Evolutionary conservation across 2,113 vertebrate species (phyloP).

Genomic region (Oryzias curvinotus): DNA sequence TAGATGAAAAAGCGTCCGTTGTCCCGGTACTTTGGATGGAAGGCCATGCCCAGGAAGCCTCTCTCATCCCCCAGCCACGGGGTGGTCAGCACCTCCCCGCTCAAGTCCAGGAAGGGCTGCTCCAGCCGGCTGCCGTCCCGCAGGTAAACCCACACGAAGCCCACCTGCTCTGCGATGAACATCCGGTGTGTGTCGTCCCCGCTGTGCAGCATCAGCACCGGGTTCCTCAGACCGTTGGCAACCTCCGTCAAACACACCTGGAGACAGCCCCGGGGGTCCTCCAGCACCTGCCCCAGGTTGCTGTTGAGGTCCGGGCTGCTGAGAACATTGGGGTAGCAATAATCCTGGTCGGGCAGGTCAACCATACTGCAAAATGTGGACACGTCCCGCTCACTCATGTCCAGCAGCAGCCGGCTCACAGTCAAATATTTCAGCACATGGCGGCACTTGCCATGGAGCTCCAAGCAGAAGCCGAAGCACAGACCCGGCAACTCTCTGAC

Average conservation of each 20-base stretch:
- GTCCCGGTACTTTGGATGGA: conserved; percentile 79
- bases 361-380: conserved; percentile 77
- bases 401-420: conserved; percentile 49
- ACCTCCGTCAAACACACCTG: conserved; percentile 83
- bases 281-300: conserved; percentile 72
- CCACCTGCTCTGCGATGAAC: conserved; percentile 84
- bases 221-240: conserved; percentile 83
- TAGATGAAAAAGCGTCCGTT: conserved; percentile 86
- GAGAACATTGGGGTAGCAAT: conserved; percentile 83
- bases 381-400: conserved; percentile 49
- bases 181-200: conserved; percentile 77
- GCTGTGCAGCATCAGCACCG: conserved; percentile 79
- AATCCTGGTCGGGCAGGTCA: conserved; percentile 80
- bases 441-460: conserved; percentile 76
- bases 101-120: conserved; percentile 84
- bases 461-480: conserved; percentile 79
- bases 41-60: conserved; percentile 85
- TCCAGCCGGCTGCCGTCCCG: conserved; percentile 76
- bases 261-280: conserved; percentile 77
- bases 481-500: conserved; percentile 82
- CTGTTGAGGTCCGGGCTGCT: conserved; percentile 70
- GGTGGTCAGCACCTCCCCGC: conserved; percentile 77
- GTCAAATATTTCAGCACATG: conserved; percentile 78
- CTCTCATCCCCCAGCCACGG: conserved; percentile 84
- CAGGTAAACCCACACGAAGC: conserved; percentile 84